A percentile compares a stretch with the other conserved stretches of the same genome.
Conservation (phyloP, 2,113 vertebrate genomes). For the Grammatotria lemairii region DNA sequence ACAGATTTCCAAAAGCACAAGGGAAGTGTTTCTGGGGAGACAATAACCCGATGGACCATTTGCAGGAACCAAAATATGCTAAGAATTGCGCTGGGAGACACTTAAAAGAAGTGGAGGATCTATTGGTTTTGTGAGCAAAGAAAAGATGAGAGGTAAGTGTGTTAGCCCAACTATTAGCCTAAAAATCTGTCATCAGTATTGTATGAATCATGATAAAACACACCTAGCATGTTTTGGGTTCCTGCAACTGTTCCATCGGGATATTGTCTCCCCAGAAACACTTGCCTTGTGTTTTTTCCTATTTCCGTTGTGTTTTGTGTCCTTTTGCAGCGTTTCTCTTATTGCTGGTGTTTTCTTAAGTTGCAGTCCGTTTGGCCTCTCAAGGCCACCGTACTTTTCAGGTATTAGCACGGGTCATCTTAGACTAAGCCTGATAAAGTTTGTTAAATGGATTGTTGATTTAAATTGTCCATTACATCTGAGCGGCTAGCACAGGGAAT, state of each 20-base stretch:
- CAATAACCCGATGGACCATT: accelerated
- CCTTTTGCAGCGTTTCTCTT: neutral
- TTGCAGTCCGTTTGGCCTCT: accelerated
- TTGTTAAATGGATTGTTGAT: neutral
- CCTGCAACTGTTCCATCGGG: accelerated
- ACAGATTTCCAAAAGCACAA: neutral
- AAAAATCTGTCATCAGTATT: neutral
- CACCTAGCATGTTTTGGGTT: neutral
- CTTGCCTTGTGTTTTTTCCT: neutral
- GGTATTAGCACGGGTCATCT: accelerated
- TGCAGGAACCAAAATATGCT: neutral
- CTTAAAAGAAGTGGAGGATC: neutral
- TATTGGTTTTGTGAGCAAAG: neutral
- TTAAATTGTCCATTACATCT: neutral
- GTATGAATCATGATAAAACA: neutral
- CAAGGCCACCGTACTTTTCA: neutral
- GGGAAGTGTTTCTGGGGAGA: neutral
- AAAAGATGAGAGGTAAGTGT: neutral
- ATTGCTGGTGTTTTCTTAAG: neutral
- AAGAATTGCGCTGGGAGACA: neutral
- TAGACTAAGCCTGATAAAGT: accelerated
- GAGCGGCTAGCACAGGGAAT: neutral
- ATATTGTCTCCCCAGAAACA: neutral
- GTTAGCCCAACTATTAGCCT: neutral
- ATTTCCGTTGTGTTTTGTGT: accelerated